phyloP scores from a whole-genome alignment of 2,797 vertebrate genomes.

The Acanthopagrus latus region DNA sequence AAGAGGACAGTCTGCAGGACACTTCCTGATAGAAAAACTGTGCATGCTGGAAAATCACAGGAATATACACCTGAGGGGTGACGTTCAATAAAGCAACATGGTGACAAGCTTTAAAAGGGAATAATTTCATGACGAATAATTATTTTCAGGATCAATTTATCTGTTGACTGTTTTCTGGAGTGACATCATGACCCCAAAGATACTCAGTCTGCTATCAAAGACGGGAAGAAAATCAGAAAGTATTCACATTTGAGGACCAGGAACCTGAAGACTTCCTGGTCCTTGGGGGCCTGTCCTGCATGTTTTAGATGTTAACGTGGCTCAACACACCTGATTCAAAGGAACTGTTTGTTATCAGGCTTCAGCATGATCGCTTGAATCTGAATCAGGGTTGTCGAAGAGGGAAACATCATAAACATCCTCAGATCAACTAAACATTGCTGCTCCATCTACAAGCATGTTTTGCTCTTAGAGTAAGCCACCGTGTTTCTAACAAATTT shows the following conservation, averaged over 20 bases:
- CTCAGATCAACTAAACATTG: background rate
- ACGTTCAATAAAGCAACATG: background rate
- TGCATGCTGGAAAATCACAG: constrained; percentile 5
- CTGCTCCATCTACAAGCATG: background rate
- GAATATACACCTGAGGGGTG: constrained; percentile 3
- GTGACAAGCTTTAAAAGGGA: background rate
- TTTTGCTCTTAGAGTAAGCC: background rate
- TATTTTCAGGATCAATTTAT: background rate
- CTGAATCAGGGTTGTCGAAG: no score
- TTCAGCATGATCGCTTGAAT: no score
- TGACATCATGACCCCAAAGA: background rate
- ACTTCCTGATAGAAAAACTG: constrained; percentile 44
- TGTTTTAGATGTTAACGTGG: no score
- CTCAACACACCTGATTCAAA: no score
- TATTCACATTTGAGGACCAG: background rate
- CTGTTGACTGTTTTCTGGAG: background rate
- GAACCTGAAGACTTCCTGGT: background rate
- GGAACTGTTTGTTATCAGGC: no score
- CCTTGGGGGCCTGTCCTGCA: no score
- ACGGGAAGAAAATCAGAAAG: background rate
- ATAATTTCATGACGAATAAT: background rate
- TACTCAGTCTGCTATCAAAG: background rate
- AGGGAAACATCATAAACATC: background rate
- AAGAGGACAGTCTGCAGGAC: constrained; percentile 40
- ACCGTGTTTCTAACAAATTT: constrained; percentile 1